A percentile compares a stretch with the other conserved stretches of the same genome.
Conservation (phyloP, 2,888 invertebrate species). For the Sesamia inferens region DNA sequence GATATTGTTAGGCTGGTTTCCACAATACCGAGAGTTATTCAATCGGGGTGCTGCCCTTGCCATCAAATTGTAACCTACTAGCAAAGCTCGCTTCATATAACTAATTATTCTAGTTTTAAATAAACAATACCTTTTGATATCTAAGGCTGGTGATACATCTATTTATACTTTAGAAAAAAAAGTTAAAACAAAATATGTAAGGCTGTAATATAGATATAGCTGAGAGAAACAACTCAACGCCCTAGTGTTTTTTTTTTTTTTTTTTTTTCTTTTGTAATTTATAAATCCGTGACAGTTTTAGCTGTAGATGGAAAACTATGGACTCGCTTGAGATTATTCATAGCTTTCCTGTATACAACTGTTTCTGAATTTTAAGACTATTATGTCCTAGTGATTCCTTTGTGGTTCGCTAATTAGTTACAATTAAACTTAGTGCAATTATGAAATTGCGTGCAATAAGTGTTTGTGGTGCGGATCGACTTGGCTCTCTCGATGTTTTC, state of each 20-base stretch:
- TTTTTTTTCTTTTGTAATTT: constrained; percentile 63
- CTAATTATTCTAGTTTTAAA: constrained; percentile 64
- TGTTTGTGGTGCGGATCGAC: constrained; percentile 51
- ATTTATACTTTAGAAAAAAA: constrained; percentile 72
- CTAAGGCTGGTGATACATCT: constrained; percentile 87
- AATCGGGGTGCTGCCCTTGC: constrained; percentile 1
- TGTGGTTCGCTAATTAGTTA: constrained; percentile 65
- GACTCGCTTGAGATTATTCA: constrained; percentile 46
- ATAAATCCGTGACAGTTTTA: constrained; percentile 54
- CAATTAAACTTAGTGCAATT: constrained; percentile 66
- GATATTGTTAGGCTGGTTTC: not conserved
- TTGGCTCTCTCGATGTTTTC: constrained; percentile 5
- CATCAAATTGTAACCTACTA: constrained; percentile 61
- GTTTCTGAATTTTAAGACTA: constrained; percentile 57
- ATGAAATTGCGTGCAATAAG: constrained; percentile 64
- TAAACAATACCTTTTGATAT: constrained; percentile 70
- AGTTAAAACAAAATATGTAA: constrained; percentile 71
- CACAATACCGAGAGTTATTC: not conserved
- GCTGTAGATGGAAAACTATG: constrained; percentile 55
- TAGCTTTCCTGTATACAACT: constrained; percentile 56
- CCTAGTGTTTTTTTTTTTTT: constrained; percentile 68
- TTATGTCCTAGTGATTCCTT: constrained; percentile 59
- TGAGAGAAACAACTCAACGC: constrained; percentile 85
- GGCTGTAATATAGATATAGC: constrained; percentile 74
- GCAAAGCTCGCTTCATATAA: constrained; percentile 70